Conservation (phyloP, 2,888 invertebrate species). For the Glaucopsyche alexis region DNA sequence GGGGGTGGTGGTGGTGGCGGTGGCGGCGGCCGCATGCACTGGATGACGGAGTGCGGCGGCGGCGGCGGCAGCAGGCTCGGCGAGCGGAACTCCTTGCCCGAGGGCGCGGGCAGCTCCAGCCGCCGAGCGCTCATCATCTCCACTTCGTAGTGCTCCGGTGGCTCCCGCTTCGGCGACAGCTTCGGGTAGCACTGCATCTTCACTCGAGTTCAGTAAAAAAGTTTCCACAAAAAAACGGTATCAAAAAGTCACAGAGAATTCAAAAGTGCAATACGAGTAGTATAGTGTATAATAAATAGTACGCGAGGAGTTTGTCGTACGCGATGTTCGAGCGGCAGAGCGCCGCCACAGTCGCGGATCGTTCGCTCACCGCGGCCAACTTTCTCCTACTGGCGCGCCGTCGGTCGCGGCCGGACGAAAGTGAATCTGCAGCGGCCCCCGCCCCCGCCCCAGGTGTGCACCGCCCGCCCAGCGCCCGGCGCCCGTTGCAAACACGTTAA, state of each 20-base stretch:
- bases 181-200: constrained; percentile 74
- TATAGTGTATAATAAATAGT: constrained; percentile 33
- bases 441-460: constrained; percentile 55
- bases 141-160: constrained; percentile 61
- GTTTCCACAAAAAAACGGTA: constrained; percentile 34
- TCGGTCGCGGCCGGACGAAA: constrained; percentile 75
- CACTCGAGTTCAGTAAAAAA: constrained; percentile 41
- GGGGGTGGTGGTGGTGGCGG: constrained; percentile 79
- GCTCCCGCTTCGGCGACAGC: constrained; percentile 70
- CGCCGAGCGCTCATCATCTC: constrained; percentile 63
- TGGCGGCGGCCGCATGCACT: constrained; percentile 75
- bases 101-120: constrained; percentile 72
- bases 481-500: constrained; percentile 61
- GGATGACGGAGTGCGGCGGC: constrained; percentile 71
- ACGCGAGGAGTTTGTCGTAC: constrained; percentile 49
- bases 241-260: constrained; percentile 33
- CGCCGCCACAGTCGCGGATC: constrained; percentile 70
- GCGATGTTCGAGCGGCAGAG: constrained; percentile 62
- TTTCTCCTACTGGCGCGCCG: constrained; percentile 80
- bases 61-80: constrained; percentile 67
- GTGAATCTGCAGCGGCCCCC: constrained; percentile 76
- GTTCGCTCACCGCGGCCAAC: constrained; percentile 78
- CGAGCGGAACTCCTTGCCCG: constrained; percentile 73
- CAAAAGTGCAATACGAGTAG: constrained; percentile 34
- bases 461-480: constrained; percentile 56